Base-by-base conservation (phyloP, 2,888 invertebrate genomes). In the Cryptocephalus moraei region DNA sequence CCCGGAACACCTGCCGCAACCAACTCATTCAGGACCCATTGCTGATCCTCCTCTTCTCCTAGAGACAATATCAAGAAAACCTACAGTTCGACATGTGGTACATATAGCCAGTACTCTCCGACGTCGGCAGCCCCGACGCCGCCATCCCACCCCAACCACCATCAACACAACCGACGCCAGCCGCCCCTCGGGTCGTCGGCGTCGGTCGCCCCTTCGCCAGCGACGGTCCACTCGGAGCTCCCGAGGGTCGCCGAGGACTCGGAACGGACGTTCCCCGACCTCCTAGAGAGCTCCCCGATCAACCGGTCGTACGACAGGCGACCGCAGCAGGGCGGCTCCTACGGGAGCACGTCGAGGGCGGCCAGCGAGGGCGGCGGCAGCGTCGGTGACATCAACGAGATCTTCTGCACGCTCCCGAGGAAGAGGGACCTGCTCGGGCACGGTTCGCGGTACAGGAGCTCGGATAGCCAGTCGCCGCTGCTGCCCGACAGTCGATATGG, bases 401-500 rank as follows among this genome's bases (percentile, higher is more conserved):
- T 75, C 1, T 80, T 84, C 62, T 84, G 82, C 63, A 85, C 85
- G n/a, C 73, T 85, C 56, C 84, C 85, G 0, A 57, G 70, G 46
- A 71, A 70, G 55, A 59, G 60, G 13, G 57, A 64, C 32, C 49
- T 59, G 32, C 41, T 44, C 14, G 22, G 22, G 3, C 61, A 62
- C 41, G 60, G 60, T 47, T 60, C 72, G 36, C 57, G 65, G 39
- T 70, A 70, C 49, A 60, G 61, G 45, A 71, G 70, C 54, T 67
- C 82, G 22, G 86, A 86, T 58, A 86, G 86, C 59, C 84, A 86
- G 58, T 84, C 85, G 46, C 86, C 86, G 1, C 71, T 87, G 48
- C 71, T 87, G 49, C 73, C 77, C 10, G 81, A 80, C 59, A 85
- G 84, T 64, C 75, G 83, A 53, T 80, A 84, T 59, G 82, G 55